Evolutionary conservation across 2,797 vertebrate genomes (phyloP).

Genomic region (Neosilurus mollespiculum): DNA sequence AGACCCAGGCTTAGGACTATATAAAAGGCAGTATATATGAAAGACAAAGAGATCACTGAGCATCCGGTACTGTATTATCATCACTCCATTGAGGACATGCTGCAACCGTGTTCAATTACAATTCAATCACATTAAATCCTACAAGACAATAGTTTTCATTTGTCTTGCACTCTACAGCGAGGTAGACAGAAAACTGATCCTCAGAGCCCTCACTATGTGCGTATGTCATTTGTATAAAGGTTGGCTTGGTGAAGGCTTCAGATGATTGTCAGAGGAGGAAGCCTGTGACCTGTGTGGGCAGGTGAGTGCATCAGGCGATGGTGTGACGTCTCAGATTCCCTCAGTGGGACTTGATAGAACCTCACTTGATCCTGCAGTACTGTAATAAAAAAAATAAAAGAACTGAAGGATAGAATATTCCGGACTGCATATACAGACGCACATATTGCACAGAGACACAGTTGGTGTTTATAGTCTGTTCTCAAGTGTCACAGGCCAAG

Average conservation of each 20-base stretch:
- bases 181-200: conserved; percentile 36
- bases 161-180: conserved; percentile 28
- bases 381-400: neutral
- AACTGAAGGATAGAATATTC: neutral
- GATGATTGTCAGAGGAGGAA: conserved; percentile 41
- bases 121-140: conserved; percentile 41
- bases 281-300: conserved; percentile 26
- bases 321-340: conserved; percentile 6
- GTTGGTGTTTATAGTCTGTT: neutral
- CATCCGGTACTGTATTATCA: conserved; percentile 29
- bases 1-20: conserved; percentile 18
- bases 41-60: conserved; percentile 19
- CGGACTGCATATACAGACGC: neutral
- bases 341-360: conserved; percentile 13
- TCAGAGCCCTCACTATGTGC: conserved; percentile 8
- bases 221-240: conserved; percentile 37
- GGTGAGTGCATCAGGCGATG: conserved; percentile 21
- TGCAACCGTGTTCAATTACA: conserved; percentile 34
- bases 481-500: neutral
- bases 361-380: neutral
- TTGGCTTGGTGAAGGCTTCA: conserved; percentile 31
- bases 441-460: neutral
- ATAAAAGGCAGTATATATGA: conserved; percentile 17
- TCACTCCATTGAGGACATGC: conserved; percentile 39
- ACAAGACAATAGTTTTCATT: conserved; percentile 39